Evolutionary conservation across 1,140 invertebrate genomes (phyloP).

Genomic region (honey bee (Apis mellifera)): Amel_HAv3.1 CM009938.2:161001-161500

Average conservation of each 20-base stretch:
- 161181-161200: slow-evolving; percentile 28
- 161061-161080: not conserved
- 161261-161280: slow-evolving; percentile 44
- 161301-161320: not conserved
- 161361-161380: not conserved
- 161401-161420: slow-evolving; percentile 11
- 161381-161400: not conserved
- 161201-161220: slow-evolving; percentile 16
- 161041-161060: not conserved
- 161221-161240: slow-evolving; percentile 34
- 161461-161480: not conserved
- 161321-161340: too few species aligned
- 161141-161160: not conserved
- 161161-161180: slow-evolving; percentile 33
- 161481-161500: too few species aligned
- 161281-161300: slow-evolving; percentile 13
- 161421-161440: not conserved
- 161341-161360: not conserved
- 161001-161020: not conserved
- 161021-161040: not conserved
- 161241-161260: slow-evolving; percentile 19
- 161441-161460: not conserved
- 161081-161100: not conserved
- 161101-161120: slow-evolving; percentile 18
- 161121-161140: slow-evolving; percentile 19